Conservation (phyloP, 2,888 invertebrate genomes). For the Drosophila kanekoi region DNA sequence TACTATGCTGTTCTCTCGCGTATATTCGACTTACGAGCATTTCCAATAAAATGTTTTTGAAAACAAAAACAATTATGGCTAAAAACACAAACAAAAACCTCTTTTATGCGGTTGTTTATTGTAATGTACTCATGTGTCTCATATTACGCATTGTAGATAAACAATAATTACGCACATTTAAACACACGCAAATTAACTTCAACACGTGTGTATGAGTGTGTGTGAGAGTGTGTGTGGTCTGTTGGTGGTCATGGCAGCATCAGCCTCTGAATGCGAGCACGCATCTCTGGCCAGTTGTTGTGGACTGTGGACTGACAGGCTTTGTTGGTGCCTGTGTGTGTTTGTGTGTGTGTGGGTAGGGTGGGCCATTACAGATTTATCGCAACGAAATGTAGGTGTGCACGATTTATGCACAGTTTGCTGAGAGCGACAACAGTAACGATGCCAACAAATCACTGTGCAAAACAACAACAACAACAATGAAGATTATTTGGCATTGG, state of each 20-base stretch:
- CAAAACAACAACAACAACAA: conserved; percentile 34
- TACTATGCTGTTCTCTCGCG: neutral
- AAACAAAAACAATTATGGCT: conserved; percentile 1
- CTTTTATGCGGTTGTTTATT: conserved; percentile 40
- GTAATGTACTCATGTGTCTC: conserved; percentile 38
- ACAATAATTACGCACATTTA: conserved; percentile 77
- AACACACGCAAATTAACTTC: conserved; percentile 74
- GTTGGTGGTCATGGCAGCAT: conserved; percentile 31
- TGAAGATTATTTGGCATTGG: conserved; percentile 56
- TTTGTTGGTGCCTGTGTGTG: conserved; percentile 1
- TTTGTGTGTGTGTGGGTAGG: neutral
- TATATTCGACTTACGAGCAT: neutral
- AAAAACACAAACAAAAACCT: conserved; percentile 8
- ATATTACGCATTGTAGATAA: conserved; percentile 63
- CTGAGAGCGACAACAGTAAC: conserved; percentile 80
- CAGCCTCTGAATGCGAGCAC: conserved; percentile 28
- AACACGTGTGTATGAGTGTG: conserved; percentile 1
- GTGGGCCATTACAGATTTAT: conserved; percentile 77
- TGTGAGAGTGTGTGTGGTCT: conserved; percentile 17
- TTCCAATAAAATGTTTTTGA: conserved; percentile 6
- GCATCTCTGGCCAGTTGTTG: conserved; percentile 17
- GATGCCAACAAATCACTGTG: conserved; percentile 78
- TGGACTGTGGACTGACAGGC: conserved; percentile 2
- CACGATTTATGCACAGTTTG: conserved; percentile 78
- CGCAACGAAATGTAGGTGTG: conserved; percentile 74